Percentiles rank a stretch among this genome's conserved stretches.
These are phyloP conservation scores for Acrocephalus arundinaceus DNA, from an alignment of 2,113 vertebrate genomes.

Conservation along the genomic window DNA sequence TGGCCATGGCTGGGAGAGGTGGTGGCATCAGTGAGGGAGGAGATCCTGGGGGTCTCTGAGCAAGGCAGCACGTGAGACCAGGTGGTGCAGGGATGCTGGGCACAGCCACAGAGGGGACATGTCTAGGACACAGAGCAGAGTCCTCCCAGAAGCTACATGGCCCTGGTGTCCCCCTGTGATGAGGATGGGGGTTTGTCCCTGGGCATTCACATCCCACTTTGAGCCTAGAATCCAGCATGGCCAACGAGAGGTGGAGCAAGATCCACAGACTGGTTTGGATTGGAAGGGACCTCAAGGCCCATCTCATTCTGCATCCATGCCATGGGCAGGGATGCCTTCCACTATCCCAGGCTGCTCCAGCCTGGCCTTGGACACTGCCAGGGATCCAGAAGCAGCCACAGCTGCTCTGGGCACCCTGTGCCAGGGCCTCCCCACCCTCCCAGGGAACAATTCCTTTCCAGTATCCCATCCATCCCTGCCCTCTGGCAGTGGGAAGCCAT, in stretches of 20 bases:
- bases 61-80: fast-evolving
- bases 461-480: fast-evolving
- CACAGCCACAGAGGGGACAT: not conserved
- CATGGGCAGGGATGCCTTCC: not conserved
- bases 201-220: not conserved
- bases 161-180: fast-evolving
- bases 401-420: not conserved
- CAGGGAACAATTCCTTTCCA: not conserved
- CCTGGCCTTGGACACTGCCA: not conserved
- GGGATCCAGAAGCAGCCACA: not conserved
- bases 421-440: not conserved
- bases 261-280: fast-evolving
- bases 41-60: not conserved
- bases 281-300: not conserved
- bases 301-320: too few relatives aligned
- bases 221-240: not conserved
- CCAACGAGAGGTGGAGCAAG: fast-evolving
- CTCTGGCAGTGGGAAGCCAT: not conserved
- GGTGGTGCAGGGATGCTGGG: not conserved
- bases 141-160: not conserved
- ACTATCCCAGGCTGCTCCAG: fast-evolving
- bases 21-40: fast-evolving
- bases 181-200: not conserved
- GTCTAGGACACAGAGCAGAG: fast-evolving
- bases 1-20: not conserved